A percentile compares a stretch with the other conserved stretches of the same genome.
Evolutionary conservation across 2,888 invertebrate species (phyloP).

Genomic region (Smittia sp.): DNA sequence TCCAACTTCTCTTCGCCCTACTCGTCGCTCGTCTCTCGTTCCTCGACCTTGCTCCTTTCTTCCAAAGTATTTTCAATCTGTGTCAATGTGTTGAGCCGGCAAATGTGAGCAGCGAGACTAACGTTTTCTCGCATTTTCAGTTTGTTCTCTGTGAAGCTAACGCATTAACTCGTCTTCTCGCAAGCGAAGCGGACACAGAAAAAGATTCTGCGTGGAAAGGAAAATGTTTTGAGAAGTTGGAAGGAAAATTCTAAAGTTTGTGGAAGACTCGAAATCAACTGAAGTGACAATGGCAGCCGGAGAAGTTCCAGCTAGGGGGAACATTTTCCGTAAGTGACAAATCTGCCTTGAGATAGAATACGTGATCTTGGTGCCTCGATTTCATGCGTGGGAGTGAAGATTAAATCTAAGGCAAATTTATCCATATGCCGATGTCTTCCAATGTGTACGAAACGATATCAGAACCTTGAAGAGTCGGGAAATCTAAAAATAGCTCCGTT

Average conservation of each 20-base stretch:
- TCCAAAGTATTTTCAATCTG: too few relatives aligned
- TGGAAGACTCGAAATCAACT: neutral
- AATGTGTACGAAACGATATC: too few relatives aligned
- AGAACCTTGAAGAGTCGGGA: neutral
- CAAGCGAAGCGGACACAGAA: constrained; percentile 31
- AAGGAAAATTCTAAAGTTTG: neutral
- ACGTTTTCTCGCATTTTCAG: neutral
- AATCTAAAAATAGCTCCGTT: neutral
- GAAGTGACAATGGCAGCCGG: neutral
- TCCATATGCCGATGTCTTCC: too few relatives aligned
- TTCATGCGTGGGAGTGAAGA: too few relatives aligned
- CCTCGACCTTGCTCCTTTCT: too few relatives aligned
- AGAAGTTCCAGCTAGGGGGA: constrained; percentile 28
- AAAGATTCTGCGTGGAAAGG: neutral
- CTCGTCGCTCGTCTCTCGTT: too few relatives aligned
- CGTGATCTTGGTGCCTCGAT: too few relatives aligned
- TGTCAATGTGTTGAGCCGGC: too few relatives aligned
- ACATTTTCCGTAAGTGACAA: constrained; percentile 31
- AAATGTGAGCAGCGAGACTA: too few relatives aligned
- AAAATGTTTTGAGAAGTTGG: neutral
- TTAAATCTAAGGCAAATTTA: too few relatives aligned
- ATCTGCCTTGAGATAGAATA: neutral
- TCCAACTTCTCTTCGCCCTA: too few relatives aligned
- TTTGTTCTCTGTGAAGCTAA: neutral
- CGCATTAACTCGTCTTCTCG: neutral